Evolutionary conservation across 30 jellyfish, hydroid and myxozoan species (phyloP).

Genomic region (Aurelia aurita): DNA sequence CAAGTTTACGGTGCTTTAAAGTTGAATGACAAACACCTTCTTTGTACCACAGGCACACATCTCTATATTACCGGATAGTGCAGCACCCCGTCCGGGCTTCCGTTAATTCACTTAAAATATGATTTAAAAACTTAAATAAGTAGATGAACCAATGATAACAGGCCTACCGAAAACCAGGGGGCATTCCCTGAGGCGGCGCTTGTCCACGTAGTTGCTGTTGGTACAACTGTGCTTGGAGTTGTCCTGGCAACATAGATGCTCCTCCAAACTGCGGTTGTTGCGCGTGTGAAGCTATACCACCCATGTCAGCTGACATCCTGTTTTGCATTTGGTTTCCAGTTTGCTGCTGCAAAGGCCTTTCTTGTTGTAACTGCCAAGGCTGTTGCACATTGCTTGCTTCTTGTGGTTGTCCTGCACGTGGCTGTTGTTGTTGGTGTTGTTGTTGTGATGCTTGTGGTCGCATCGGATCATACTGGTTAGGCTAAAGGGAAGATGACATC

Average conservation of each 20-base stretch:
- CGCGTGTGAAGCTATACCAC: constrained; percentile 19
- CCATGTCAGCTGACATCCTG: background rate
- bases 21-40: too few species aligned
- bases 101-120: too few species aligned
- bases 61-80: too few species aligned
- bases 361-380: constrained; percentile 37
- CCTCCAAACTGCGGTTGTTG: constrained; percentile 23
- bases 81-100: too few species aligned
- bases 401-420: too few species aligned
- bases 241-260: constrained; percentile 10
- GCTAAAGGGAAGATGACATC: too few species aligned
- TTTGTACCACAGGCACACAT: too few species aligned
- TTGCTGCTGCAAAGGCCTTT: background rate
- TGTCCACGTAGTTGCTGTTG: constrained; percentile 12
- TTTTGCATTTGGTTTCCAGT: background rate
- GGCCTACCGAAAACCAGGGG: background rate
- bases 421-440: too few species aligned
- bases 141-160: background rate
- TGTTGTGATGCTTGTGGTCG: too few species aligned
- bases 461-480: too few species aligned
- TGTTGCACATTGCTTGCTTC: background rate
- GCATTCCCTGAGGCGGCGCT: background rate
- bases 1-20: too few species aligned
- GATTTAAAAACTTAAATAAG: background rate
- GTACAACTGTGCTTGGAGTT: constrained; percentile 20